Evolutionary conservation across 2,888 invertebrate species (phyloP).

Genomic region (Pterobdella sp.): DNA sequence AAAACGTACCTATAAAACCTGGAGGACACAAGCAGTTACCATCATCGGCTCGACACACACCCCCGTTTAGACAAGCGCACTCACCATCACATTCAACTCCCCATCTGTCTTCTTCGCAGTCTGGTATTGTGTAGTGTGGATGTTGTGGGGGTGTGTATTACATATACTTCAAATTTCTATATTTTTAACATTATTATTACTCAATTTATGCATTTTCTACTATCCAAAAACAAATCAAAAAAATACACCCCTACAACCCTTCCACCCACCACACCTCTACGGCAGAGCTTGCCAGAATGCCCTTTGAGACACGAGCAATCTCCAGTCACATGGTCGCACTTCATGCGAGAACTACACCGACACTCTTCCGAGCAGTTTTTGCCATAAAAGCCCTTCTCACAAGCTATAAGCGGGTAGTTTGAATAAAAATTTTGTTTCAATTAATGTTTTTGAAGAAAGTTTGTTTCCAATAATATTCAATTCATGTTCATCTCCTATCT

Average conservation of each 20-base stretch:
- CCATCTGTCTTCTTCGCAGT: conserved; percentile 7
- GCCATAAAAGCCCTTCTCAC: conserved; percentile 41
- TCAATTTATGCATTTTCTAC: too few relatives aligned
- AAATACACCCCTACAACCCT: background rate
- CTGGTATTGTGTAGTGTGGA: background rate
- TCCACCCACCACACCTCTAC: background rate
- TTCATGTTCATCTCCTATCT: background rate
- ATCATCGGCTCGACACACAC: background rate
- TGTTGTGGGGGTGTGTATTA: background rate
- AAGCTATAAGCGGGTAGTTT: conserved; percentile 32
- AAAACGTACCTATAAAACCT: background rate
- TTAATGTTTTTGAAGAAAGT: too few relatives aligned
- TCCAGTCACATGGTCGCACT: conserved; percentile 47
- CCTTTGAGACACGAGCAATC: conserved; percentile 45
- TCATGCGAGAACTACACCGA: conserved; percentile 45
- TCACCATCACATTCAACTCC: background rate
- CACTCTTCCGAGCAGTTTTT: conserved; percentile 39
- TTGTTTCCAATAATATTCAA: background rate
- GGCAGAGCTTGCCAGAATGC: background rate
- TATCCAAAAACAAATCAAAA: background rate
- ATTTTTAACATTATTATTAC: too few relatives aligned
- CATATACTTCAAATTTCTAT: too few relatives aligned
- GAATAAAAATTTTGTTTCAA: too few relatives aligned
- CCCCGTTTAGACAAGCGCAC: conserved; percentile 1
- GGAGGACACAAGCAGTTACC: background rate